phyloP scores from a whole-genome alignment of 2,888 invertebrate species.

The Meta bourneti region DNA sequence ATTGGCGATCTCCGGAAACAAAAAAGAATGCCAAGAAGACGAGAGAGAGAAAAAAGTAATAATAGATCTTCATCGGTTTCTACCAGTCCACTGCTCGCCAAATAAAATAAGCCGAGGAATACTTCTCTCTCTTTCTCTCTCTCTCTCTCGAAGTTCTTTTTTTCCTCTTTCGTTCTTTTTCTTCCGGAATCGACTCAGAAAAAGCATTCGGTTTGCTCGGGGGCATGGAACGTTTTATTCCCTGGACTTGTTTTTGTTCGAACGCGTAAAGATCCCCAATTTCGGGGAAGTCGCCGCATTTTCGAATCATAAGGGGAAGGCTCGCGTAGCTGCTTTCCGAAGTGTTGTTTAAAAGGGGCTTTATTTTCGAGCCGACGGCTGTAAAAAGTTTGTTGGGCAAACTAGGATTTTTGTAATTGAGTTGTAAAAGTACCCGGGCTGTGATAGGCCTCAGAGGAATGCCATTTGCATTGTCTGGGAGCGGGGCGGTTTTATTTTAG shows the following conservation, averaged over 20 bases:
- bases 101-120: constrained; percentile 72
- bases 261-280: constrained; percentile 20
- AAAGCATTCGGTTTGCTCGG: constrained; percentile 48
- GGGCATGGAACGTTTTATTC: constrained; percentile 30
- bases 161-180: background rate
- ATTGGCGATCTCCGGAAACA: constrained; percentile 56
- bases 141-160: constrained; percentile 1
- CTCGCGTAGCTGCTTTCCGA: background rate
- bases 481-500: background rate
- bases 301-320: constrained; percentile 15
- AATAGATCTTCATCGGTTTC: constrained; percentile 73
- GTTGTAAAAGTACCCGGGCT: background rate
- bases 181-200: constrained; percentile 39
- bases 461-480: background rate
- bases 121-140: constrained; percentile 26
- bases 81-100: constrained; percentile 65
- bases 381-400: constrained; percentile 37
- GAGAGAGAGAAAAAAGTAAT: constrained; percentile 47
- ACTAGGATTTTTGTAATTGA: constrained; percentile 34
- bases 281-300: constrained; percentile 37
- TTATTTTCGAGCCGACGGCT: constrained; percentile 9
- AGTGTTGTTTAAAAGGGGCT: constrained; percentile 25
- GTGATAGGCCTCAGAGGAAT: background rate
- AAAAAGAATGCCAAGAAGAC: constrained; percentile 29
- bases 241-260: constrained; percentile 9